Conservation (phyloP, 2,888 invertebrate genomes). For the Parelbella ahira region DNA sequence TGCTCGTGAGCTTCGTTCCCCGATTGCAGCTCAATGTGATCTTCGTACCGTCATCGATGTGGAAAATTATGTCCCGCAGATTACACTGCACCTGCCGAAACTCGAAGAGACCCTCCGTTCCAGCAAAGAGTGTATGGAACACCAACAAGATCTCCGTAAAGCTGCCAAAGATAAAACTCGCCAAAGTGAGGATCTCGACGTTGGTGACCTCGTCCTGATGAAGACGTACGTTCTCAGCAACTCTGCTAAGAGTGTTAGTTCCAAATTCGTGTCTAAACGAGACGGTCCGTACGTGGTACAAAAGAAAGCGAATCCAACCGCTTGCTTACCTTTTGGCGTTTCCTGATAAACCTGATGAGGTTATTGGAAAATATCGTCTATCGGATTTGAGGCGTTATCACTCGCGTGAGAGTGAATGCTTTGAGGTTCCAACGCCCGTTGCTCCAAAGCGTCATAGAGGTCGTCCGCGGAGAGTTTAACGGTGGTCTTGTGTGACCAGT, state of each 20-base stretch:
- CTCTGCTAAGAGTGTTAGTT: constrained; percentile 16
- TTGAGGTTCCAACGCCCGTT: constrained; percentile 27
- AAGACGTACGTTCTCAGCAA: constrained; percentile 14
- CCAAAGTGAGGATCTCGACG: background rate
- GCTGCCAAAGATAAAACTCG: constrained; percentile 1
- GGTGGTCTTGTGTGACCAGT: too few relatives aligned
- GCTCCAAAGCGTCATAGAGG: constrained; percentile 4
- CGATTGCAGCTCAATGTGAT: constrained; percentile 23
- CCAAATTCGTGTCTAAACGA: constrained; percentile 10
- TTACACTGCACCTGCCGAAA: constrained; percentile 26
- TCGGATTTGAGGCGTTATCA: constrained; percentile 1
- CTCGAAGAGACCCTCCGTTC: constrained; percentile 19
- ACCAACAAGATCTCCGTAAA: constrained; percentile 13
- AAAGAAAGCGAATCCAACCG: constrained; percentile 8
- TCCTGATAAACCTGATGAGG: background rate
- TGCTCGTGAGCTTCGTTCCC: constrained; percentile 35
- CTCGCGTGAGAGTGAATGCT: background rate
- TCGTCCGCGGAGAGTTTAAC: too few relatives aligned
- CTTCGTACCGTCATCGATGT: constrained; percentile 22
- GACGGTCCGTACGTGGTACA: constrained; percentile 18
- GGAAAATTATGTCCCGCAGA: constrained; percentile 31
- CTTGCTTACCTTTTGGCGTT: constrained; percentile 1
- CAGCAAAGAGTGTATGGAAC: background rate
- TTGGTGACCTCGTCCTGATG: constrained; percentile 20
- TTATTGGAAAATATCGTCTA: constrained; percentile 1